These are phyloP conservation scores for Rugalucina vietnamica DNA, from an alignment of 2,888 invertebrate genomes.

Conservation along the genomic window DNA sequence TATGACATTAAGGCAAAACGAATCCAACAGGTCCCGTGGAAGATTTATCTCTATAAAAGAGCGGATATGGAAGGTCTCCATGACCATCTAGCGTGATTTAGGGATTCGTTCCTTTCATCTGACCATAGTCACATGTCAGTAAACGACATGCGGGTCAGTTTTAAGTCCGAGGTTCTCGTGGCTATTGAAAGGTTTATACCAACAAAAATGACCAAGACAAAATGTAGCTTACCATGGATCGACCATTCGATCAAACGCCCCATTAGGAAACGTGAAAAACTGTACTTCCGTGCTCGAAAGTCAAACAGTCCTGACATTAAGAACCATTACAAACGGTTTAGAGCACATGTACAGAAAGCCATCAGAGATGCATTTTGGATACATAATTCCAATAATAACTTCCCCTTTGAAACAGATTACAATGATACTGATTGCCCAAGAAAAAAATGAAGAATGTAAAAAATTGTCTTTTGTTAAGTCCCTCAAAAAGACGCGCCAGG, in stretches of 20 bases:
- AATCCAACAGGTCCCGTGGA: no score
- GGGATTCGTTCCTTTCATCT: no score
- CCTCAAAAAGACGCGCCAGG: no score
- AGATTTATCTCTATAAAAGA: not conserved
- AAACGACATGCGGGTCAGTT: not conserved
- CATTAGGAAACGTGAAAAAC: not conserved
- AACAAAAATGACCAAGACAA: slow-evolving; percentile 2
- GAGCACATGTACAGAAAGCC: not conserved
- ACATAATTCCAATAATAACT: not conserved
- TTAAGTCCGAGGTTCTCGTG: not conserved
- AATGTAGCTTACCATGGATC: not conserved
- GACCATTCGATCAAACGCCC: not conserved
- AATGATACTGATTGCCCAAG: not conserved
- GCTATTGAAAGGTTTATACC: not conserved
- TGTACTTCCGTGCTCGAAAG: not conserved
- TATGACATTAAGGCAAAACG: slow-evolving; percentile 15
- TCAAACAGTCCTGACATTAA: not conserved
- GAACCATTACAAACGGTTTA: no score
- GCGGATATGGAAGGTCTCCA: slow-evolving; percentile 4
- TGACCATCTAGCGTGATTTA: no score
- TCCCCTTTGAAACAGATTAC: not conserved
- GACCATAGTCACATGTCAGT: no score
- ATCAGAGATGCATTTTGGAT: not conserved
- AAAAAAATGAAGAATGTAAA: not conserved
- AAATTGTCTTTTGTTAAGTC: not conserved